These are phyloP conservation scores for Alces alces DNA, from an alignment of 2,113 vertebrate species.

Conservation along the genomic window DNA sequence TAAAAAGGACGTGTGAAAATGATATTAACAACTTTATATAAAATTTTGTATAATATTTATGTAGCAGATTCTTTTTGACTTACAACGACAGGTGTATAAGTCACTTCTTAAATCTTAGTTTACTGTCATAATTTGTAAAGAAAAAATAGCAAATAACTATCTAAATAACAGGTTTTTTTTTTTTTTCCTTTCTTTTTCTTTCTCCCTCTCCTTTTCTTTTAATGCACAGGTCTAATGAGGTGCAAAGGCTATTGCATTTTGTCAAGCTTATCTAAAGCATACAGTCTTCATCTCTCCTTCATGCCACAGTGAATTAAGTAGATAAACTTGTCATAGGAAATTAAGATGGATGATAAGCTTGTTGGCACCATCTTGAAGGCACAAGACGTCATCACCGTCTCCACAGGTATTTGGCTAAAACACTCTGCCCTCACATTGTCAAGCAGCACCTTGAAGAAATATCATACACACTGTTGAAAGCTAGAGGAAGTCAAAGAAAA, in stretches of 20 bases:
- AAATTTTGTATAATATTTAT: neutral
- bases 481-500: slow-evolving; percentile 9
- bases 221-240: neutral
- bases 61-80: neutral
- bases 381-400: neutral
- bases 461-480: neutral
- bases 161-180: neutral
- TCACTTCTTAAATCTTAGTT: neutral
- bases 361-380: neutral
- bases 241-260: neutral
- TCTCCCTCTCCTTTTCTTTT: neutral
- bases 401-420: slow-evolving; percentile 32
- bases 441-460: slow-evolving; percentile 23
- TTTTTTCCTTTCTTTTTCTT: neutral
- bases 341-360: slow-evolving; percentile 32
- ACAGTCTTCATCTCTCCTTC: slow-evolving; percentile 56
- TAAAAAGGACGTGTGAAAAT: neutral
- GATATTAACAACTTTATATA: neutral
- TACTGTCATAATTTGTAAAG: neutral
- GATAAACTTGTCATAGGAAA: slow-evolving; percentile 40
- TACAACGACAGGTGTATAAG: neutral
- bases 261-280: neutral
- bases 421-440: neutral
- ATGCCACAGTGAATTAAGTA: slow-evolving; percentile 37
- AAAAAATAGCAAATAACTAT: neutral